Evolutionary conservation across 2,113 vertebrate species (phyloP).

Genomic region (Labrus mixtus): DNA sequence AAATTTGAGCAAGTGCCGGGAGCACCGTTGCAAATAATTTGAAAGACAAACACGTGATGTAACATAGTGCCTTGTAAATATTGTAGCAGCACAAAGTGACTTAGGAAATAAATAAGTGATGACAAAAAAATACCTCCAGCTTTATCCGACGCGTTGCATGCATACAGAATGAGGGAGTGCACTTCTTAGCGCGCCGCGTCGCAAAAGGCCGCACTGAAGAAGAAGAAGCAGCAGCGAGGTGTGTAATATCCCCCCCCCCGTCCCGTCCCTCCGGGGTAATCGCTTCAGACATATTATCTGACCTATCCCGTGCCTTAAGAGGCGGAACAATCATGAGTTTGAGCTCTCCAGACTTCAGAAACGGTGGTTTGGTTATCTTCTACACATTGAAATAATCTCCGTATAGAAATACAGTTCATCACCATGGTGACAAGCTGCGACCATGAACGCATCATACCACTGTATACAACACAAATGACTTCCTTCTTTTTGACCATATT

Average conservation of each 20-base stretch:
- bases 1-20: not conserved
- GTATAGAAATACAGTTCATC: conserved; percentile 7
- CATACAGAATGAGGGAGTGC: conserved; percentile 26
- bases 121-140: conserved; percentile 33
- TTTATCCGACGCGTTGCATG: conserved; percentile 11
- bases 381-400: conserved; percentile 20
- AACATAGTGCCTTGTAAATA: conserved; percentile 40
- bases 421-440: conserved; percentile 31
- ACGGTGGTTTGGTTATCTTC: conserved; percentile 44
- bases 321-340: conserved; percentile 46
- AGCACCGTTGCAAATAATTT: conserved; percentile 15
- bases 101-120: conserved; percentile 34
- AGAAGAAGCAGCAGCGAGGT: conserved; percentile 10
- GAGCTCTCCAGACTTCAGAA: conserved; percentile 30
- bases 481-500: too few species aligned
- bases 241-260: conserved; percentile 12
- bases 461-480: too few species aligned
- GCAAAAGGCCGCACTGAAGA: not conserved
- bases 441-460: too few species aligned
- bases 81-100: conserved; percentile 2
- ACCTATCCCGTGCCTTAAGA: conserved; percentile 45
- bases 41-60: conserved; percentile 31
- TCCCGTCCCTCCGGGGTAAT: conserved; percentile 16
- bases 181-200: not conserved
- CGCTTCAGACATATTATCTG: conserved; percentile 35